These are phyloP conservation scores for Eupithecia inturbata DNA, from an alignment of 2,888 invertebrate species.

Conservation along the genomic window DNA sequence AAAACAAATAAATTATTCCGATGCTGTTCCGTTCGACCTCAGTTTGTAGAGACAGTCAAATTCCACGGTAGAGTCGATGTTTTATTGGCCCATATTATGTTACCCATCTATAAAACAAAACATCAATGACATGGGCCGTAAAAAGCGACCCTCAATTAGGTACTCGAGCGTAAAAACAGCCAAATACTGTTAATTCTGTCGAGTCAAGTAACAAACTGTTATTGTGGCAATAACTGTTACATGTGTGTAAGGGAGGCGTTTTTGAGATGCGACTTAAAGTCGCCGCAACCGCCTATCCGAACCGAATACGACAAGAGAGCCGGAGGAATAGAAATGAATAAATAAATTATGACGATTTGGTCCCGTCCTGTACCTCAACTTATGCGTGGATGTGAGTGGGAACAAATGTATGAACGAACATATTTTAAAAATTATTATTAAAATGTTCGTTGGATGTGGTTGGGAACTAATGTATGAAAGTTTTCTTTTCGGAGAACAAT, in stretches of 20 bases:
- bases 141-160: conserved; percentile 32
- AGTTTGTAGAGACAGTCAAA: background rate
- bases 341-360: background rate
- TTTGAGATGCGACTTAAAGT: background rate
- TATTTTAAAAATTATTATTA: too few species aligned
- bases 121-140: conserved; percentile 28
- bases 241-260: conserved; percentile 32
- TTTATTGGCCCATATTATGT: background rate
- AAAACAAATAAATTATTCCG: too few species aligned
- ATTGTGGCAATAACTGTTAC: conserved; percentile 49
- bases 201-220: conserved; percentile 49
- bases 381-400: too few species aligned
- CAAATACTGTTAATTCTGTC: conserved; percentile 47
- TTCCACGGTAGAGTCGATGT: background rate
- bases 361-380: too few species aligned
- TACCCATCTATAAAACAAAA: conserved; percentile 15
- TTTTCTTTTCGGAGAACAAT: too few species aligned
- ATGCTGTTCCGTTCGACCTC: background rate
- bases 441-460: too few species aligned
- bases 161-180: conserved; percentile 37
- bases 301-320: background rate
- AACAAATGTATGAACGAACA: too few species aligned
- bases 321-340: background rate
- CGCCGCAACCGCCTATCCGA: background rate
- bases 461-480: too few species aligned